Conservation (phyloP, 2,113 vertebrate species). For the Periophthalmus modestus region DNA sequence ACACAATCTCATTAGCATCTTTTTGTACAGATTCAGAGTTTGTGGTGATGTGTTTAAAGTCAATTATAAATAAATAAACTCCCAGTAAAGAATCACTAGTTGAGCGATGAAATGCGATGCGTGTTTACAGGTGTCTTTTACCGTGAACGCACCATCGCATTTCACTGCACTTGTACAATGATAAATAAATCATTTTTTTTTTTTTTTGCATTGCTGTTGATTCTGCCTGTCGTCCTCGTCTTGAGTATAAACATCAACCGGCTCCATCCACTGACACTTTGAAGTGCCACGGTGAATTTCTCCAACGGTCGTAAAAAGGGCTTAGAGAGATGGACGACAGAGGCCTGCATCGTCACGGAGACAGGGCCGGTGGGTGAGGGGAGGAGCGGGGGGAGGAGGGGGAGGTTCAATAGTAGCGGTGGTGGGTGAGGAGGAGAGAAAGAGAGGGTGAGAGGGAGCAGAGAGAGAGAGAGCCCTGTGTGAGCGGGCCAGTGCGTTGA, state of each 20-base stretch:
- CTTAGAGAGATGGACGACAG: constrained; percentile 20
- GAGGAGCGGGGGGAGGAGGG: background rate
- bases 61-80: too few species aligned
- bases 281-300: constrained; percentile 47
- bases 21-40: too few species aligned
- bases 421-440: background rate
- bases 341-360: constrained; percentile 2
- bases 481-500: constrained; percentile 59
- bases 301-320: constrained; percentile 46
- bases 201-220: background rate
- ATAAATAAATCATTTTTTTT: background rate
- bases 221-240: background rate
- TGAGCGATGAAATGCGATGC: too few species aligned
- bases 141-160: too few species aligned
- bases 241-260: too few species aligned
- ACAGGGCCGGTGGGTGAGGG: background rate
- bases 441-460: constrained; percentile 15
- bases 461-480: constrained; percentile 39
- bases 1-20: too few species aligned
- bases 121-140: too few species aligned
- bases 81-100: too few species aligned
- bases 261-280: constrained; percentile 29
- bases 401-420: background rate
- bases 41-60: too few species aligned
- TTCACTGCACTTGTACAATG: background rate